phyloP scores from a whole-genome alignment of 2,113 vertebrate species.

The Ellobius talpinus region DNA sequence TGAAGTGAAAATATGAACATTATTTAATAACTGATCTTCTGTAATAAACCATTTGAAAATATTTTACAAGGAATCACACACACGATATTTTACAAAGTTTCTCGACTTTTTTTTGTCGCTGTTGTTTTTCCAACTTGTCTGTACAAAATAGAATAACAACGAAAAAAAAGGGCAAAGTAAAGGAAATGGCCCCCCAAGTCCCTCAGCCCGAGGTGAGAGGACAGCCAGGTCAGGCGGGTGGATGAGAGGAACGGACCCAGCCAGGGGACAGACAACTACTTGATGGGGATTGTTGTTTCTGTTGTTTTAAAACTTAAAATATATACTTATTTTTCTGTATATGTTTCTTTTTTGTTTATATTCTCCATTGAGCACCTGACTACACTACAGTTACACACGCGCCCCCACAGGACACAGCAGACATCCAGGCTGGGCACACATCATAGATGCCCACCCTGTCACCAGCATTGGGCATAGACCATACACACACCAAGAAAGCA shows the following conservation, averaged over 20 bases:
- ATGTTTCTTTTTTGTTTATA: constrained; percentile 80
- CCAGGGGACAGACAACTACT: constrained; percentile 77
- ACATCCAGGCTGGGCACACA: constrained; percentile 88
- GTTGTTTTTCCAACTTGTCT: constrained; percentile 90
- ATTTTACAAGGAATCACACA: constrained; percentile 99
- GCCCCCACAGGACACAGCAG: constrained; percentile 90
- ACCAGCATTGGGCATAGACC: constrained; percentile 88
- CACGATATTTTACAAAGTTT: constrained; percentile 99
- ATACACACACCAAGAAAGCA: constrained; percentile 90
- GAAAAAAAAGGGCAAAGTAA: constrained; percentile 80
- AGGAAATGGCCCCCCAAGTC: constrained; percentile 76
- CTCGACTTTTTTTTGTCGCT: constrained; percentile 89
- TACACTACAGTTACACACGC: constrained; percentile 99
- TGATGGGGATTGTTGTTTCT: constrained; percentile 75
- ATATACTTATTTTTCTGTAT: constrained; percentile 90
- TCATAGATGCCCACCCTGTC: constrained; percentile 61
- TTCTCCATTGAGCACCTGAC: constrained; percentile 95
- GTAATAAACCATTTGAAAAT: constrained; percentile 99
- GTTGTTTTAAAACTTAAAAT: constrained; percentile 89
- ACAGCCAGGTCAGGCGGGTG: constrained; percentile 73
- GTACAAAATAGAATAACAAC: constrained; percentile 95
- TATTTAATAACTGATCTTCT: constrained; percentile 99
- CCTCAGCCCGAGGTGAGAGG: constrained; percentile 66
- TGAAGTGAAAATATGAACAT: constrained; percentile 99
- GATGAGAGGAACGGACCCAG: constrained; percentile 82